These are phyloP conservation scores for Hemaris fuciformis DNA, from an alignment of 2,888 invertebrate species.

Conservation along the genomic window DNA sequence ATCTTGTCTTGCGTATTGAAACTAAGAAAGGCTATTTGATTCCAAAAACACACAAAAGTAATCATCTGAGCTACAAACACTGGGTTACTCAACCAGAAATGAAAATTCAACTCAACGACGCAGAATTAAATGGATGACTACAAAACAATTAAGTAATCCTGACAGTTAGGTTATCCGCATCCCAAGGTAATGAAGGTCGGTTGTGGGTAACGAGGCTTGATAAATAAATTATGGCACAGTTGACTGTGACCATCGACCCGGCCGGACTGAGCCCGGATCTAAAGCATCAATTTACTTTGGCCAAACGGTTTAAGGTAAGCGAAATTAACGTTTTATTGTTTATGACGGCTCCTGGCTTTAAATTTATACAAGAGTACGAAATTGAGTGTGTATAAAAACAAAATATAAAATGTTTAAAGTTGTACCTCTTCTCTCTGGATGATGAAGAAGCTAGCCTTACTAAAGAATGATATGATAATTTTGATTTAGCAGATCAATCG, in stretches of 20 bases:
- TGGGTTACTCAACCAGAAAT: too few relatives aligned
- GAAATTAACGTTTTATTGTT: not conserved
- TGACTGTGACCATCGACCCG: slow-evolving; percentile 7
- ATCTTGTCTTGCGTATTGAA: too few relatives aligned
- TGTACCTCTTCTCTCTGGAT: too few relatives aligned
- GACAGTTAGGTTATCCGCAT: not conserved
- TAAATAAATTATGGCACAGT: slow-evolving; percentile 8
- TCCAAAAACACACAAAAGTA: not conserved
- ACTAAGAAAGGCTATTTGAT: too few relatives aligned
- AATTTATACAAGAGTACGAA: too few relatives aligned
- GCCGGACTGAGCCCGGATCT: slow-evolving; percentile 1
- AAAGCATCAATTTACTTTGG: slow-evolving; percentile 8
- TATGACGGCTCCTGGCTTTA: not conserved
- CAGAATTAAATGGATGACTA: not conserved
- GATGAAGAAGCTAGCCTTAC: too few relatives aligned
- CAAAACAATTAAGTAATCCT: not conserved
- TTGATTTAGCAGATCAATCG: too few relatives aligned
- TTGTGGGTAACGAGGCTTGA: slow-evolving; percentile 10
- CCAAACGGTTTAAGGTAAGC: not conserved
- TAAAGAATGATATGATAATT: too few relatives aligned
- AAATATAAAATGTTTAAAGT: too few relatives aligned
- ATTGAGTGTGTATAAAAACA: too few relatives aligned
- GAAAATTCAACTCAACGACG: not conserved
- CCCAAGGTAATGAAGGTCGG: slow-evolving; percentile 1
- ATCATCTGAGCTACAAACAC: too few relatives aligned